Evolutionary conservation across 2,888 invertebrate genomes (phyloP).

Genomic region (Plagodis dolabraria): DNA sequence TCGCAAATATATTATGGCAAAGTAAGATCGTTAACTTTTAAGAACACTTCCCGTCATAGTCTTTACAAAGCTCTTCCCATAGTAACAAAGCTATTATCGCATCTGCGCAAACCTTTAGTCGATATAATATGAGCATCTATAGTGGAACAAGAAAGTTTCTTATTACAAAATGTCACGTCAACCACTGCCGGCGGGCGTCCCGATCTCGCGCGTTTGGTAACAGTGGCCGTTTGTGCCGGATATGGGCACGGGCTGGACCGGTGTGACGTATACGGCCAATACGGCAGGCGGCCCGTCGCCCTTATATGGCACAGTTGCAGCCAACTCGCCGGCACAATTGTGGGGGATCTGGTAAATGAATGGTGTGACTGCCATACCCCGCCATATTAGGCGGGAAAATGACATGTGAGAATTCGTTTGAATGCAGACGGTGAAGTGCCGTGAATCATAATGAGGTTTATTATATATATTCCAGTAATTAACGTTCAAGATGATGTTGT

Average conservation of each 20-base stretch:
- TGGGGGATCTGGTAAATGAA: slow-evolving; percentile 59
- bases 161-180: slow-evolving; percentile 47
- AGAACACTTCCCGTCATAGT: not conserved
- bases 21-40: not conserved
- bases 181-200: slow-evolving; percentile 50
- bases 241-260: slow-evolving; percentile 50
- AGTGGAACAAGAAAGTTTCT: slow-evolving; percentile 11
- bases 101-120: slow-evolving; percentile 1
- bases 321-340: slow-evolving; percentile 60
- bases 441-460: slow-evolving; percentile 10
- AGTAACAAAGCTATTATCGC: slow-evolving; percentile 8
- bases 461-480: slow-evolving; percentile 5
- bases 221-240: slow-evolving; percentile 55
- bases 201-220: slow-evolving; percentile 61
- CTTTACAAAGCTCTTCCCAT: not conserved
- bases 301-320: slow-evolving; percentile 41
- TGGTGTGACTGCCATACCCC: slow-evolving; percentile 32
- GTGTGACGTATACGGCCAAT: slow-evolving; percentile 5
- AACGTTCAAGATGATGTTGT: not conserved
- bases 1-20: not conserved
- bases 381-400: slow-evolving; percentile 30
- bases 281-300: slow-evolving; percentile 8
- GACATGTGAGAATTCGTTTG: slow-evolving; percentile 26
- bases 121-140: slow-evolving; percentile 1
- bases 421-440: slow-evolving; percentile 15